These are phyloP conservation scores for Upupa epops DNA, from an alignment of 2,113 vertebrate genomes.

Conservation along the genomic window DNA sequence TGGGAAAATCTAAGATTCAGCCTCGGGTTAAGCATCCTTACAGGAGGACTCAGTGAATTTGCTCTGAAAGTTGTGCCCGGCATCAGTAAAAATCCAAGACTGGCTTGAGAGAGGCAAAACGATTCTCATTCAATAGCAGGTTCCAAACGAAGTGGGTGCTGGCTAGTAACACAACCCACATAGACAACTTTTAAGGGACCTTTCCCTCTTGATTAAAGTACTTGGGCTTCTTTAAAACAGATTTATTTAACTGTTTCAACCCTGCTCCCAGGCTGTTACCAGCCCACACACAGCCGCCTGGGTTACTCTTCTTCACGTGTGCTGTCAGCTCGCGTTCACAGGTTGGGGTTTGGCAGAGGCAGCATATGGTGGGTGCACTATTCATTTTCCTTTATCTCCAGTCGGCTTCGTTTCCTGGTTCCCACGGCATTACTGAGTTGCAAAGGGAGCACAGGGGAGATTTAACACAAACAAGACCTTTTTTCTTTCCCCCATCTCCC, in stretches of 20 bases:
- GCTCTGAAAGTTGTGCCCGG: neutral
- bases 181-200: fast-evolving
- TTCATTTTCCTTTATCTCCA: slow-evolving; percentile 53
- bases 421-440: slow-evolving; percentile 40
- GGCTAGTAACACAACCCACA: neutral
- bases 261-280: neutral
- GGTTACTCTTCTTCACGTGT: neutral
- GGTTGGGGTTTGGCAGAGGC: neutral
- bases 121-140: fast-evolving
- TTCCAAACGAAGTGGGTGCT: neutral
- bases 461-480: slow-evolving; percentile 40
- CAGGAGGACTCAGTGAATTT: neutral
- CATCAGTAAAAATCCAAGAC: neutral
- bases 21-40: neutral
- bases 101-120: neutral
- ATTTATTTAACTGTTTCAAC: neutral
- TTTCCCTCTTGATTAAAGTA: neutral
- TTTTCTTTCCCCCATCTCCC: neutral
- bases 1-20: neutral
- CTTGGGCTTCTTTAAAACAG: neutral
- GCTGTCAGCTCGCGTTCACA: neutral
- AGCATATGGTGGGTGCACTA: slow-evolving; percentile 37
- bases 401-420: slow-evolving; percentile 57
- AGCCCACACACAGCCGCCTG: neutral
- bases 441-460: slow-evolving; percentile 13